Conservation (phyloP, 1,140 invertebrate species). For the Latrodectus geometricus region DNA sequence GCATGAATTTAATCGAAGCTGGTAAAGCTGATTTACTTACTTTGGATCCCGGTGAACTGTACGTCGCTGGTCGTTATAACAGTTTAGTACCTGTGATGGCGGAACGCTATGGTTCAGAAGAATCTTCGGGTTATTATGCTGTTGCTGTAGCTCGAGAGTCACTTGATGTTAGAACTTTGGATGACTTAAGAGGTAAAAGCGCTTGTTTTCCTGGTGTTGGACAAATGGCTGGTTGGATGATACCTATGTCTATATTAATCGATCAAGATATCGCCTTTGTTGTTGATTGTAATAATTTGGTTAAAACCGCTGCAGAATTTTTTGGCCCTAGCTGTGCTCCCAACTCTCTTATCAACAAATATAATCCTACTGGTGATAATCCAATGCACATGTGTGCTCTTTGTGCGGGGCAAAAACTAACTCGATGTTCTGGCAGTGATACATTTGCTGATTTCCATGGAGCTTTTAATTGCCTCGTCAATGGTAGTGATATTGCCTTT, state of each 20-base stretch:
- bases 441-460: slow-evolving; percentile 86
- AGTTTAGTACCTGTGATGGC: slow-evolving; percentile 88
- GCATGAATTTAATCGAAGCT: slow-evolving; percentile 71
- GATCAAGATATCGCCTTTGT: slow-evolving; percentile 63
- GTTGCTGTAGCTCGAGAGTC: slow-evolving; percentile 83
- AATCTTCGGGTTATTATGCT: slow-evolving; percentile 74
- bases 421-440: slow-evolving; percentile 84
- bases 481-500: slow-evolving; percentile 89
- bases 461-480: slow-evolving; percentile 67
- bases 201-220: slow-evolving; percentile 94
- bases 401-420: slow-evolving; percentile 81
- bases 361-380: slow-evolving; percentile 93
- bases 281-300: slow-evolving; percentile 90
- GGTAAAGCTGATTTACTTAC: slow-evolving; percentile 86
- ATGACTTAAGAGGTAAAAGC: slow-evolving; percentile 79
- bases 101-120: slow-evolving; percentile 66
- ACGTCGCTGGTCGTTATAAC: slow-evolving; percentile 90
- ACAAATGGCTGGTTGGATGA: slow-evolving; percentile 90
- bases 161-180: slow-evolving; percentile 75
- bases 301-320: slow-evolving; percentile 89
- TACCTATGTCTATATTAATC: slow-evolving; percentile 78
- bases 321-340: slow-evolving; percentile 94
- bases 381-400: slow-evolving; percentile 84
- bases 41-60: slow-evolving; percentile 92
- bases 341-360: slow-evolving; percentile 89